phyloP scores from a whole-genome alignment of 2,888 invertebrate species.

The Heliconius ismenius region DNA sequence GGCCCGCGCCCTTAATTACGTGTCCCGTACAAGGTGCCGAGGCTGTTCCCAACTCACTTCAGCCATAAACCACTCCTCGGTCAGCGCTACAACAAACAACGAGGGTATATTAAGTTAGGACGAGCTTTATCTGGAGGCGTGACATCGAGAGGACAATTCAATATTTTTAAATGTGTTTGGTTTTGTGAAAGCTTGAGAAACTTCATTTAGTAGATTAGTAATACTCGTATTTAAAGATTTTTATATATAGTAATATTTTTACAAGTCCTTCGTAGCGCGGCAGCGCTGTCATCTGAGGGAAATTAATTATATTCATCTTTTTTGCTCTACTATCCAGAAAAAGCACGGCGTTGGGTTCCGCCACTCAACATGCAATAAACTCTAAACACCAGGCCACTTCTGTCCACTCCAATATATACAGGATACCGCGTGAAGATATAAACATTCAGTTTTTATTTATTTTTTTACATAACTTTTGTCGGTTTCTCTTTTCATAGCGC shows the following conservation, averaged over 20 bases:
- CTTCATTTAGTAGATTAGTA: not conserved
- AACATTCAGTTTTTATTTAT: not conserved
- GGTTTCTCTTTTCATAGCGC: no score
- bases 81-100: not conserved
- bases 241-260: no score
- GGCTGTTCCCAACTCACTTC: constrained; percentile 22
- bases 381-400: not conserved
- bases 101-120: constrained; percentile 1
- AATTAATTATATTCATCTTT: no score
- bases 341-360: no score
- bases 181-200: not conserved
- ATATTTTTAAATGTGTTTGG: not conserved
- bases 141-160: not conserved
- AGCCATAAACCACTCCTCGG: constrained; percentile 19
- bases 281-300: no score
- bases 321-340: no score
- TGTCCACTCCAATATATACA: not conserved
- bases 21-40: constrained; percentile 35
- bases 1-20: constrained; percentile 32
- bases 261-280: no score
- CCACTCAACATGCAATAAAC: no score
- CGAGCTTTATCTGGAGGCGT: not conserved
- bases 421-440: not conserved
- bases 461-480: no score
- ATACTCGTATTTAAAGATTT: no score